Evolutionary conservation across 2,797 vertebrate genomes (phyloP).

Genomic region (Bufotes viridis): DNA sequence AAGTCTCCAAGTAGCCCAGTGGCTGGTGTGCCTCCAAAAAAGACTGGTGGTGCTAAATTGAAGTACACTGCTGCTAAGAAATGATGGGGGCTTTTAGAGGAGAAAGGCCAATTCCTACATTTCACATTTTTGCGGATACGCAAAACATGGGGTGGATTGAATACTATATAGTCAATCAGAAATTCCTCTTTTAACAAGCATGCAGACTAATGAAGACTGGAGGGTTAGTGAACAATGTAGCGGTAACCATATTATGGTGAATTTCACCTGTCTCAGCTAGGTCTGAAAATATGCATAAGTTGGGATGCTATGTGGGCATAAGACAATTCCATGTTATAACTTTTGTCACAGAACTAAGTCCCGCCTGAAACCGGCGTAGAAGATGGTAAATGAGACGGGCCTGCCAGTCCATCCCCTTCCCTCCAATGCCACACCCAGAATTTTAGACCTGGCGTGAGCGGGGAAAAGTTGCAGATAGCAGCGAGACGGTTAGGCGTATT

Average conservation of each 20-base stretch:
- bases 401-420: no score
- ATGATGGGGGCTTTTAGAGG: no score
- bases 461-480: no score
- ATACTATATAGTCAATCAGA: background rate
- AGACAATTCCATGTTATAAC: background rate
- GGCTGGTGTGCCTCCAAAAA: background rate
- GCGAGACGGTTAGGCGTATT: no score
- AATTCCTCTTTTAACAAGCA: background rate
- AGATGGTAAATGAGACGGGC: no score
- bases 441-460: no score
- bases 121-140: background rate
- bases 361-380: no score
- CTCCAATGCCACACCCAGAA: no score
- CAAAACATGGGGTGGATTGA: background rate
- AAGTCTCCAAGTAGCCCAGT: no score
- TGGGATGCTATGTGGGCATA: background rate
- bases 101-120: background rate
- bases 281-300: background rate
- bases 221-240: no score
- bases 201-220: background rate
- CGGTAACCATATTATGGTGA: no score
- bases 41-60: background rate
- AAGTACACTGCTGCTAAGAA: background rate
- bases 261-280: background rate
- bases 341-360: no score